phyloP scores from a whole-genome alignment of 2,888 invertebrate genomes.

The Apoda limacodes region DNA sequence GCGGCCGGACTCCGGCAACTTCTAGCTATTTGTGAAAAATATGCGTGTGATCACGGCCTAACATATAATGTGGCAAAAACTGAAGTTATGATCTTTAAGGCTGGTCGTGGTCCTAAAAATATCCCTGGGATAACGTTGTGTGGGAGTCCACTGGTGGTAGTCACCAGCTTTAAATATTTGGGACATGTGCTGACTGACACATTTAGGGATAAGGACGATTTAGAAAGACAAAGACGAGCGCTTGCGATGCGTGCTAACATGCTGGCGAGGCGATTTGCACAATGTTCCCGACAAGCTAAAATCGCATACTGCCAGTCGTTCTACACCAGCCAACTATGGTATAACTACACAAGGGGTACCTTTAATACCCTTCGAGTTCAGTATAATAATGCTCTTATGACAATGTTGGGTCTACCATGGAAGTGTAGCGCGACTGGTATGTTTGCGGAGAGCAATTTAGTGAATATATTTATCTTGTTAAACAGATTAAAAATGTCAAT shows the following conservation, averaged over 20 bases:
- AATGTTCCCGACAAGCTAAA: constrained; percentile 3
- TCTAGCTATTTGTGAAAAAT: constrained; percentile 6
- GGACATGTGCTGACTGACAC: constrained; percentile 4
- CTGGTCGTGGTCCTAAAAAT: background rate
- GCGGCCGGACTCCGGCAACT: constrained; percentile 1
- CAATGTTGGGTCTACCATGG: background rate
- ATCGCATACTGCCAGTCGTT: background rate
- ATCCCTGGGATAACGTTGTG: background rate
- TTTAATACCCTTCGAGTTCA: background rate
- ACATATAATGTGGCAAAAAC: constrained; percentile 8
- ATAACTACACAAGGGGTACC: background rate
- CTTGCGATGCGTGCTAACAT: constrained; percentile 5
- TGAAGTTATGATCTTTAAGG: constrained; percentile 9
- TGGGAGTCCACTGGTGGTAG: background rate
- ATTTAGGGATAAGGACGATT: constrained; percentile 4
- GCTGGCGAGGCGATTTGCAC: constrained; percentile 7
- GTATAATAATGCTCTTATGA: background rate
- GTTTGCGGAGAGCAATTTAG: background rate
- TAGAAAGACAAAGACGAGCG: constrained; percentile 6
- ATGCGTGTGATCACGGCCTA: constrained; percentile 6
- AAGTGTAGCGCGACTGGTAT: background rate
- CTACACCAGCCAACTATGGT: background rate
- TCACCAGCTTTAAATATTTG: constrained; percentile 2
- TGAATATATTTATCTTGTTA: too few relatives aligned
- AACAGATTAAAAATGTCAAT: too few relatives aligned